Conservation (phyloP, 1,140 invertebrate genomes). For the Hypothenemus hampei region DNA sequence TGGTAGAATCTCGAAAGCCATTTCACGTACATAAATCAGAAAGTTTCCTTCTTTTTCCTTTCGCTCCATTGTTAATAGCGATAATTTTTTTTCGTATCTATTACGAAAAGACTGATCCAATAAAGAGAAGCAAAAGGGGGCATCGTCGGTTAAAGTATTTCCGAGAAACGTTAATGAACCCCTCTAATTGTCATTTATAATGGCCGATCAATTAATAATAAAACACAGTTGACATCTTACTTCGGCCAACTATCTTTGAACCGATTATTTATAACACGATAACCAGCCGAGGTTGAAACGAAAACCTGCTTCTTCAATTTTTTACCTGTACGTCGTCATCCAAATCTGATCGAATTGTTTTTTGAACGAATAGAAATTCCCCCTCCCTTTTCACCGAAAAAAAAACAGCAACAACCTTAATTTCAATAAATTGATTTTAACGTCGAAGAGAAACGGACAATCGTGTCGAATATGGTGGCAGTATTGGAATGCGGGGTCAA, state of each 20-base stretch:
- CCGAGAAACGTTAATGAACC: conserved; percentile 25
- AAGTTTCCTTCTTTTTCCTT: too few species aligned
- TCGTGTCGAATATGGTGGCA: conserved; percentile 39
- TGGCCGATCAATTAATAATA: conserved; percentile 31
- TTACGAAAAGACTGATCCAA: conserved; percentile 7
- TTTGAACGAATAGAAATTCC: too few species aligned
- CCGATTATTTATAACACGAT: conserved; percentile 21
- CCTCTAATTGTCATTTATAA: conserved; percentile 32
- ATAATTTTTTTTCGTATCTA: conserved; percentile 1
- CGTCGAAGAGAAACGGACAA: conserved; percentile 1
- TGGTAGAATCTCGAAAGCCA: conserved; percentile 16
- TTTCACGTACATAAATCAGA: conserved; percentile 19
- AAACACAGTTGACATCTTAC: conserved; percentile 26
- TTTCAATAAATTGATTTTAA: too few species aligned
- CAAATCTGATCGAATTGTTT: conserved; percentile 6
- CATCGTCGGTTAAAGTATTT: conserved; percentile 21
- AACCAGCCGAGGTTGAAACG: too few species aligned
- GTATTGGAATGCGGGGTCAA: conserved; percentile 43
- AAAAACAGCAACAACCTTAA: too few species aligned
- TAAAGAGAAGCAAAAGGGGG: too few species aligned
- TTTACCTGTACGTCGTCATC: conserved; percentile 3
- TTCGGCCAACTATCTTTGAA: conserved; percentile 18
- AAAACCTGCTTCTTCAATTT: conserved; percentile 21
- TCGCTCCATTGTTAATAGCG: conserved; percentile 1
- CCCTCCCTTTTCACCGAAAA: too few species aligned